These are phyloP conservation scores for Liposcelis brunnea DNA, from an alignment of 2,888 invertebrate species.

Conservation along the genomic window DNA sequence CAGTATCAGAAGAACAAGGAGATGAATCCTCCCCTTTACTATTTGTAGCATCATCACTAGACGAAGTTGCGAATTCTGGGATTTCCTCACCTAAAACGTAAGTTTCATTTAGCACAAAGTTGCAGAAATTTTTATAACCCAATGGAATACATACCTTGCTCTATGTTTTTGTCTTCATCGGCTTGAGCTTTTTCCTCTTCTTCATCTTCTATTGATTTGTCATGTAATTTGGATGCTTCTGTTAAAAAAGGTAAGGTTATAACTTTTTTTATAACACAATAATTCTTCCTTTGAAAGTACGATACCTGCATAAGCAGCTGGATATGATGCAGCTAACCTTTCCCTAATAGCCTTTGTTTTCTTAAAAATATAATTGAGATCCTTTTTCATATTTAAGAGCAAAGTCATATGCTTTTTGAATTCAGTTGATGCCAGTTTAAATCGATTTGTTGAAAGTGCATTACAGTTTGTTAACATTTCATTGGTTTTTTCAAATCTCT, in stretches of 20 bases:
- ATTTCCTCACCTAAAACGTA: conserved; percentile 8
- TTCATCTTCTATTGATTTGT: conserved; percentile 31
- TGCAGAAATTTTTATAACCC: too few species aligned
- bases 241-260: conserved; percentile 1
- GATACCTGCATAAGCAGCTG: conserved; percentile 33
- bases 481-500: conserved; percentile 95
- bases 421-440: conserved; percentile 70
- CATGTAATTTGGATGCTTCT: conserved; percentile 20
- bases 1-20: conserved; percentile 43
- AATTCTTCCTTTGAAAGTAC: too few species aligned
- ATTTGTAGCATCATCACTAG: conserved; percentile 36
- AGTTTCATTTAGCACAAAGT: conserved; percentile 22
- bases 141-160: conserved; percentile 27
- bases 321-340: conserved; percentile 38
- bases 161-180: conserved; percentile 19
- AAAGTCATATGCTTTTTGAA: conserved; percentile 81
- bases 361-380: conserved; percentile 85
- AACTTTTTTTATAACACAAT: too few species aligned
- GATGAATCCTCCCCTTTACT: conserved; percentile 43
- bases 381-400: conserved; percentile 81
- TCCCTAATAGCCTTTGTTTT: conserved; percentile 70
- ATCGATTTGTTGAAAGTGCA: conserved; percentile 72
- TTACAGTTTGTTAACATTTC: conserved; percentile 98
- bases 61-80: conserved; percentile 25
- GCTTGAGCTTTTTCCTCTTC: conserved; percentile 26